A percentile compares a stretch with the other conserved stretches of the same genome.
These are phyloP conservation scores for Prionace glauca DNA, from an alignment of 2,797 vertebrate genomes.

Conservation along the genomic window DNA sequence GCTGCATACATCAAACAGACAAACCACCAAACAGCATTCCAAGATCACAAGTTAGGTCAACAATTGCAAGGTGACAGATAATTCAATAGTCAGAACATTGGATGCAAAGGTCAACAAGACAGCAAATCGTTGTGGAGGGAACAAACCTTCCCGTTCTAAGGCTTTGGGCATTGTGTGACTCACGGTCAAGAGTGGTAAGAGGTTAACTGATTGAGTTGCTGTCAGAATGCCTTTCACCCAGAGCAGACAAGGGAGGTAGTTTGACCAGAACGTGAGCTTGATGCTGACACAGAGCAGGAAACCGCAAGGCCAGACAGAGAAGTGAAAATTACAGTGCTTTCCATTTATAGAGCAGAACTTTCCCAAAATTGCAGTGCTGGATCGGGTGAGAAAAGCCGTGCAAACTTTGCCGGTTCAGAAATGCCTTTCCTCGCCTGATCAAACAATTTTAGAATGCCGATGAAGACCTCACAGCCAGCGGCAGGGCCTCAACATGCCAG, in stretches of 20 bases:
- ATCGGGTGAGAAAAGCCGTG: too few relatives aligned
- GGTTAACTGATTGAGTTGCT: background rate
- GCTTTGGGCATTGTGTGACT: background rate
- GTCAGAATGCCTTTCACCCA: background rate
- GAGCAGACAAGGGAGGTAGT: background rate
- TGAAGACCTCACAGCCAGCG: too few relatives aligned
- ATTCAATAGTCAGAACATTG: background rate
- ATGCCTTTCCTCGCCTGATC: too few relatives aligned
- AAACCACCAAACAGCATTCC: background rate
- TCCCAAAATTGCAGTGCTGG: too few relatives aligned
- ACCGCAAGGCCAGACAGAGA: background rate
- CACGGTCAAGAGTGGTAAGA: background rate
- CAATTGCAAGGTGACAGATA: background rate
- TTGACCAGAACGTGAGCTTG: background rate
- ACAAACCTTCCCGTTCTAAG: too few relatives aligned
- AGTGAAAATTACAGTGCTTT: background rate
- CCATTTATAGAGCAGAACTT: background rate
- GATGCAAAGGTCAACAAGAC: background rate
- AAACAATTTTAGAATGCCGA: too few relatives aligned
- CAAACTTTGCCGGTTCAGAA: too few relatives aligned
- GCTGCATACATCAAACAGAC: background rate
- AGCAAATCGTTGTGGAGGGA: too few relatives aligned
- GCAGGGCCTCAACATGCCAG: too few relatives aligned
- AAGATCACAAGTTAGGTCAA: background rate
- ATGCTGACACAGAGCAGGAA: background rate